Evolutionary conservation across 2,113 vertebrate genomes (phyloP).

Genomic region (Sialia sialis): DNA sequence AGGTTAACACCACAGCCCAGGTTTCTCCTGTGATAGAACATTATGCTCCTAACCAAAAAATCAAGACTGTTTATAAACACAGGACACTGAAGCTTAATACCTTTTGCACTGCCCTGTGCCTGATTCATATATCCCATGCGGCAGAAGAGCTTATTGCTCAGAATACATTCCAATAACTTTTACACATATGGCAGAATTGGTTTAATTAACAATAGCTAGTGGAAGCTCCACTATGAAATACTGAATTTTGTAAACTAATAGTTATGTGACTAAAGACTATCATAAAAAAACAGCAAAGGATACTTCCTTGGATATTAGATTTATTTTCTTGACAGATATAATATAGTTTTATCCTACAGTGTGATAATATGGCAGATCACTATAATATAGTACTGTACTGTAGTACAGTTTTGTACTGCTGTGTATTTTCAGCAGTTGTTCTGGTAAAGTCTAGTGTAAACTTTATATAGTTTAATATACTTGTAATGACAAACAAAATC

Average conservation of each 20-base stretch:
- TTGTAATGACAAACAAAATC: background rate
- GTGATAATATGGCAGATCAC: background rate
- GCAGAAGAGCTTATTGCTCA: background rate
- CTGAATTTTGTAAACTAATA: background rate
- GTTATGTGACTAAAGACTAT: background rate
- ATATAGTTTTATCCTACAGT: background rate
- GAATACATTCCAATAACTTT: background rate
- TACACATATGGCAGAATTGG: background rate
- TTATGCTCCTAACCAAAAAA: conserved; percentile 6
- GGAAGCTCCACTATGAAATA: background rate
- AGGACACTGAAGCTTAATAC: background rate
- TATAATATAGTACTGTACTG: background rate
- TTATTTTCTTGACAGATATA: background rate
- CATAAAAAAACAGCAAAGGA: background rate
- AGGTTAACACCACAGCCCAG: conserved; percentile 33
- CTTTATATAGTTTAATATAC: background rate
- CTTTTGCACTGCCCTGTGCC: background rate
- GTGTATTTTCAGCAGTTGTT: background rate
- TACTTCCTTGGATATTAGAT: background rate
- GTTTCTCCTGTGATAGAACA: background rate
- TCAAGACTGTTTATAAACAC: background rate
- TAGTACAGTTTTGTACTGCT: background rate
- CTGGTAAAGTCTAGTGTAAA: background rate
- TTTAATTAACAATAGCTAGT: background rate
- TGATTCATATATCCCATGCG: background rate